These are phyloP conservation scores for Nebria salina DNA, from an alignment of 2,888 invertebrate species.

Conservation along the genomic window DNA sequence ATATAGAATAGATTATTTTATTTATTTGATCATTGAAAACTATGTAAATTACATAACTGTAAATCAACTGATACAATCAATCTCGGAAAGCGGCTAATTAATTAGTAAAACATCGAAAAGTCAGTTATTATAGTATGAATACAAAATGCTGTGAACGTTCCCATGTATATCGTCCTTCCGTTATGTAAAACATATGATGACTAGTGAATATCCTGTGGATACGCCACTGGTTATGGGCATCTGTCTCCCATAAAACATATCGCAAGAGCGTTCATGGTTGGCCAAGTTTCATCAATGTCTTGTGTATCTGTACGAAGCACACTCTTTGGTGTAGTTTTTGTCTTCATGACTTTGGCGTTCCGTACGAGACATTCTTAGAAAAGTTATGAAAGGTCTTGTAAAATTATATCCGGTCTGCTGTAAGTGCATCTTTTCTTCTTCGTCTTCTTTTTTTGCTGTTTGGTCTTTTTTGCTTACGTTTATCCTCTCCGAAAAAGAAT, in stretches of 20 bases:
- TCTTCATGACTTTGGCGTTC: conserved; percentile 11
- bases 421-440: conserved; percentile 15
- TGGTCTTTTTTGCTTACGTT: background rate
- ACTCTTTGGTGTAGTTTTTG: conserved; percentile 22
- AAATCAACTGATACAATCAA: background rate
- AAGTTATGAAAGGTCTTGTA: conserved; percentile 37
- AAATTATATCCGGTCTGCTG: conserved; percentile 27
- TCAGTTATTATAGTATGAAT: background rate
- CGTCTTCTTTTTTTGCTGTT: background rate
- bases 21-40: no score
- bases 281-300: conserved; percentile 17
- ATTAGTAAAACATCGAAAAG: background rate
- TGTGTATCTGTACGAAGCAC: conserved; percentile 12
- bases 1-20: no score
- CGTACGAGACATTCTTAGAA: conserved; percentile 32
- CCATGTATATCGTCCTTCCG: background rate
- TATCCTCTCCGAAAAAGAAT: background rate
- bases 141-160: background rate
- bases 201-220: background rate
- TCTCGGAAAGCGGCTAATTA: background rate
- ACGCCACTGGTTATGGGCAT: conserved; percentile 14
- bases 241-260: conserved; percentile 20
- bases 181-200: background rate
- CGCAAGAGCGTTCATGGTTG: conserved; percentile 11
- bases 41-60: background rate